Base-by-base conservation (phyloP, 1,140 invertebrate species). In the Aradophagus sp. region DNA sequence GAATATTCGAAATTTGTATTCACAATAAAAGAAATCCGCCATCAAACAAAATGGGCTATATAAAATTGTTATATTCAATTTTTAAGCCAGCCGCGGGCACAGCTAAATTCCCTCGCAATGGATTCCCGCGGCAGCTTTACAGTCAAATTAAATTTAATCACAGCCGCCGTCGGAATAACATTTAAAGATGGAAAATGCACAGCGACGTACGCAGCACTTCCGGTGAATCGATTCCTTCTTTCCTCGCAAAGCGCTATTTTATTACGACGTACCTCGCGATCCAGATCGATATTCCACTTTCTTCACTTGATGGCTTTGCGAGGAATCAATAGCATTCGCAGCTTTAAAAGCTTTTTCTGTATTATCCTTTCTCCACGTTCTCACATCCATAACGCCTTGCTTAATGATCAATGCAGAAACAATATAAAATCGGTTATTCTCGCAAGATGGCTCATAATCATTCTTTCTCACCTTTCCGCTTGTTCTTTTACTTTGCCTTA, bases 401-500 rank as follows among this genome's bases (percentile, higher is more conserved):
- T 52, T 70, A 63, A 70, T 70, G 67, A 70, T 63, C 62, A 70
- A 70, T 70, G 67, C 52, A 58, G 52, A 63, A 70, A 63, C 67
- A 63, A 52, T 55, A 41, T 58, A 52, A 58, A 52, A 62, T 56
- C 50, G 36, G 36, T 58, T 62, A 50, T 34, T 14, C 31, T 44
- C 26, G 27, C 45, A 42, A 50, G 45, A 66, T 52, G 35, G 14
- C n/a, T 5, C n/a, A 8, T 8, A 23, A 8, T 23, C 4, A 23
- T 23, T 23, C 8, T 23, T 23, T 23, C 8, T 23, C 20, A 4
- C 8, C 8, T 23, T 23, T 8, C 8, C 20, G 4, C 8, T 23
- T 8, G 20, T 5, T 23, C 20, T 23, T 23, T 23, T 23, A 23
- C 4, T 23, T 8, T 23, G 8, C 4, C 20, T 23, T 8, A 5